Evolutionary conservation across 2,888 invertebrate species (phyloP).

Genomic region (Nyleta sp.): DNA sequence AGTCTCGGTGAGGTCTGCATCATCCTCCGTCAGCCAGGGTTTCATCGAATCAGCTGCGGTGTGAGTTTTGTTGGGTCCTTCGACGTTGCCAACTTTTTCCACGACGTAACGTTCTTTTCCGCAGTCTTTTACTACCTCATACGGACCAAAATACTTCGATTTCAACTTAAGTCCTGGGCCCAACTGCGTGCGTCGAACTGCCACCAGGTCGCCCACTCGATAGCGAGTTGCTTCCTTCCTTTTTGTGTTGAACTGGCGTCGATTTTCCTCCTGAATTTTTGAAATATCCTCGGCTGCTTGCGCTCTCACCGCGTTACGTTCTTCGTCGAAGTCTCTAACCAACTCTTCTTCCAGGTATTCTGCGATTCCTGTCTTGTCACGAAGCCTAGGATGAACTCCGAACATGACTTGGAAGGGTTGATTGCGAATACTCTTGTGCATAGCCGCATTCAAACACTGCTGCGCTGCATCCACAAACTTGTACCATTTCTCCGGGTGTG

Average conservation of each 20-base stretch:
- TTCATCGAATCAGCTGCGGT: too few relatives aligned
- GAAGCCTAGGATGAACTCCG: neutral
- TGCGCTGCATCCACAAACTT: neutral
- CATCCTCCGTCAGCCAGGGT: too few relatives aligned
- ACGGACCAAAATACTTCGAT: conserved; percentile 2
- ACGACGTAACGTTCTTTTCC: conserved; percentile 6
- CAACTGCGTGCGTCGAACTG: neutral
- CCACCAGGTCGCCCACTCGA: neutral
- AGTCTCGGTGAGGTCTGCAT: too few relatives aligned
- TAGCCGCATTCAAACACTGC: neutral
- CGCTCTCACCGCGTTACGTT: too few relatives aligned
- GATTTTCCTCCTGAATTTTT: neutral
- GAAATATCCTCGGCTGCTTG: neutral
- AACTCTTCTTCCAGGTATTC: too few relatives aligned
- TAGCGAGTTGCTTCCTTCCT: neutral
- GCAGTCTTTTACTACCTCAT: neutral
- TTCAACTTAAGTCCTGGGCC: conserved; percentile 6
- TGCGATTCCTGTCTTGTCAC: too few relatives aligned
- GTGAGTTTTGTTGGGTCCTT: too few relatives aligned
- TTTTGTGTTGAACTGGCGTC: neutral
- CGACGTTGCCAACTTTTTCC: conserved; percentile 3
- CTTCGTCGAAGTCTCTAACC: too few relatives aligned
- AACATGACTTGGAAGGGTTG: neutral
- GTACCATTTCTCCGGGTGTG: conserved; percentile 1
- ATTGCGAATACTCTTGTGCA: neutral